Base-by-base conservation (phyloP, 2,797 vertebrate genomes). In the Danio choprae region DNA sequence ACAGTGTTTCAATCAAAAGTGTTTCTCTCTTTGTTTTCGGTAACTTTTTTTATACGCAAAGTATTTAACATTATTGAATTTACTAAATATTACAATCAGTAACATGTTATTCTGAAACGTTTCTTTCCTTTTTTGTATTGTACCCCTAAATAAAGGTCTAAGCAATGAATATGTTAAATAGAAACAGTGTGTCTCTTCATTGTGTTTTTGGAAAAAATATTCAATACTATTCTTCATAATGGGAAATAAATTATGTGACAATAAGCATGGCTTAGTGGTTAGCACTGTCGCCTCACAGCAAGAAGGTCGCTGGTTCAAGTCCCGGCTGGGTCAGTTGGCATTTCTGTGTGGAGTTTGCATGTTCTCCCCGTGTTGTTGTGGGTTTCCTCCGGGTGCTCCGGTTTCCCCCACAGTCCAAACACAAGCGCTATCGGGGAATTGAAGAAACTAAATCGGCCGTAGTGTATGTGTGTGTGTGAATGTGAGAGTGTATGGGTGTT, bases 1-100 rank as follows among this genome's bases (percentile, higher is more conserved):
- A 79, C 87, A 88, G 85, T 86, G 81, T 85, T 88, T 73, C 50
- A 87, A 86, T 88, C 80, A 84, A 84, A 89, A 87, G 83, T 88
- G 62, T 86, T 84, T 87, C 67, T 85, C 70, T 82, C 58, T 81
- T 81, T 79, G 71, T 83, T 63, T 81, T 83, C 72, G 81, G 72
- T 55, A 38, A 77, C 72, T 83, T 56, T 83, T 87, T 87, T 89
- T 85, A 86, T 88, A 86, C 72, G 74, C 79, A 80, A 82, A 85
- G 83, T 86, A 87, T 89, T 89, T 86, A 83, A 86, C 81, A 67
- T 70, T 84, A 86, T 84, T 84, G 81, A 84, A 83, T 83, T 86
- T 86, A 81, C 72, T 7, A 79, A 75, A 77, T 74, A 85, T 84
- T 75, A 65, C 51, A 82, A 82, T 84, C 59, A 83, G 58, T 81